A percentile compares a stretch with the other conserved stretches of the same genome.
Conservation (phyloP, 2,113 vertebrate species). For the Peromyscus maniculatus region DNA sequence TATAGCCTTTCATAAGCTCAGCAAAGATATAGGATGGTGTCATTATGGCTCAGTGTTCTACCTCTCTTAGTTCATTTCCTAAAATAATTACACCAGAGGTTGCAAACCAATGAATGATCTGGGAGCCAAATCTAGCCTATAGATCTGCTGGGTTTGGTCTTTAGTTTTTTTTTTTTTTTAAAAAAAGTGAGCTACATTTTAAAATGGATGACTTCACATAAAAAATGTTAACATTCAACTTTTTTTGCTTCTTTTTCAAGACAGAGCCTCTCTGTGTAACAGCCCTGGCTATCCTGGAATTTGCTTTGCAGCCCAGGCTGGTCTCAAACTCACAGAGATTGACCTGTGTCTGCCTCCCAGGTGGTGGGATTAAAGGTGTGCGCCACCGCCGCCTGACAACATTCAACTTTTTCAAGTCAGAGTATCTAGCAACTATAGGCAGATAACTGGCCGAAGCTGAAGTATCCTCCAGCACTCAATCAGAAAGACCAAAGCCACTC, state of each 20-base stretch:
- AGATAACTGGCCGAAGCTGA: slow-evolving; percentile 6
- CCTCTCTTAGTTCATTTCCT: slow-evolving; percentile 65
- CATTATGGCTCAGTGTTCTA: slow-evolving; percentile 28
- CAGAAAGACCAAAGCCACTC: not conserved
- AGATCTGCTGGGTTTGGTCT: slow-evolving; percentile 11
- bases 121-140: slow-evolving; percentile 32
- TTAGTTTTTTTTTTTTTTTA: not conserved
- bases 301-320: not conserved
- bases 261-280: not conserved
- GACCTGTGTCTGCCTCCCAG: not conserved
- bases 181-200: slow-evolving; percentile 36
- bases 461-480: not conserved
- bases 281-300: not conserved
- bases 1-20: slow-evolving; percentile 31
- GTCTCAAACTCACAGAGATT: not conserved
- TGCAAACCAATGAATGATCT: slow-evolving; percentile 62
- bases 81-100: slow-evolving; percentile 66
- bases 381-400: not conserved
- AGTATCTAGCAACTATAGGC: not conserved
- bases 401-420: slow-evolving; percentile 46
- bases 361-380: not conserved
- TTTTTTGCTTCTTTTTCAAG: not conserved
- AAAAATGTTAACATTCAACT: slow-evolving; percentile 49
- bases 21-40: slow-evolving; percentile 32
- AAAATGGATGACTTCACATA: slow-evolving; percentile 48